A percentile compares a stretch with the other conserved stretches of the same genome.
Evolutionary conservation across 1,140 invertebrate species (phyloP).

Genomic region (Reticulitermes speratus): DNA sequence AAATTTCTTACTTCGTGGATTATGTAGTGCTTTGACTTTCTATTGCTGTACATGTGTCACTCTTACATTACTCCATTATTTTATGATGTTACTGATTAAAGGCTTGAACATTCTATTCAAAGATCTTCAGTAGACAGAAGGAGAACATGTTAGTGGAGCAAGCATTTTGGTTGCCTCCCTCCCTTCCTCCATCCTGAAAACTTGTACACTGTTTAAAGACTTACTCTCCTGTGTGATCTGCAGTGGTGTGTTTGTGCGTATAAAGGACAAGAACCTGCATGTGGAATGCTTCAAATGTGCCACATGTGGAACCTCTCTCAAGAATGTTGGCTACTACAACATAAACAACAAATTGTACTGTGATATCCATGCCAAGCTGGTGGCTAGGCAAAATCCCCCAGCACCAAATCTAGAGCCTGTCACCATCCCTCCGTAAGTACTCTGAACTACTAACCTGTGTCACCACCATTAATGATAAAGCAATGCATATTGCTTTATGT

Average conservation of each 20-base stretch:
- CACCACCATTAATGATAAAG: not conserved
- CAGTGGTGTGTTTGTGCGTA: slow-evolving; percentile 93
- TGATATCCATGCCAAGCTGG: slow-evolving; percentile 90
- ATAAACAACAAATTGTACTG: slow-evolving; percentile 95
- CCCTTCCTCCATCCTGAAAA: not conserved
- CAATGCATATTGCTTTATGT: not conserved
- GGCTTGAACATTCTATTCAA: too few species aligned
- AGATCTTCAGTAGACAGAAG: too few species aligned
- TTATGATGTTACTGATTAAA: too few species aligned
- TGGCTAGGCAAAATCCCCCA: slow-evolving; percentile 78
- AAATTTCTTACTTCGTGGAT: too few species aligned
- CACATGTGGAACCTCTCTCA: slow-evolving; percentile 90
- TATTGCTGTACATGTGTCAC: too few species aligned
- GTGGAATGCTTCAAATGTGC: slow-evolving; percentile 97
- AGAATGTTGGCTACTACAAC: slow-evolving; percentile 96
- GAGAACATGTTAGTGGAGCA: not conserved
- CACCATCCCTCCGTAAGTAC: slow-evolving; percentile 75
- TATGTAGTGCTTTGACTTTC: too few species aligned
- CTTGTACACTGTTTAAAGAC: not conserved
- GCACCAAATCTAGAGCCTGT: slow-evolving; percentile 72
- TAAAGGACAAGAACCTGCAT: slow-evolving; percentile 94
- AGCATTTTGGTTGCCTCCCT: not conserved
- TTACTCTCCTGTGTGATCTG: slow-evolving; percentile 10
- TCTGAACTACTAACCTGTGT: not conserved
- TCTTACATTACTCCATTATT: too few species aligned